A percentile compares a stretch with the other conserved stretches of the same genome.
Evolutionary conservation across 2,888 invertebrate species (phyloP).

Genomic region (Nephrotoma flavescens): DNA sequence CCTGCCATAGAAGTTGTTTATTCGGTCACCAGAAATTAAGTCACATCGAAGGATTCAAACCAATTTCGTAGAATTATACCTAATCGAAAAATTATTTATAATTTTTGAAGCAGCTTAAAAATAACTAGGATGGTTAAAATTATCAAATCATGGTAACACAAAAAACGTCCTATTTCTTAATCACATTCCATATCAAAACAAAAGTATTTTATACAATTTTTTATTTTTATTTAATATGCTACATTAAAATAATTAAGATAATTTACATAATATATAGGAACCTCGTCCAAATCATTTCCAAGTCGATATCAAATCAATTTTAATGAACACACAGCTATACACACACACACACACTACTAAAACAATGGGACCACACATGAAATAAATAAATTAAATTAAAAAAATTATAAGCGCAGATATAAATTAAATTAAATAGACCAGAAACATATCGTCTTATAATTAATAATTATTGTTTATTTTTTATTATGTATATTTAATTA

Average conservation of each 20-base stretch:
- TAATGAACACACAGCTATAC: not conserved
- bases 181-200: not conserved
- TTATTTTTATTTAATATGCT: not conserved
- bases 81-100: no score
- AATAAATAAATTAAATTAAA: not conserved
- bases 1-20: no score
- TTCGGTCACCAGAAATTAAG: no score
- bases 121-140: no score
- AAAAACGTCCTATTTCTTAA: not conserved
- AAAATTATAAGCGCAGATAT: not conserved
- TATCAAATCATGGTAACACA: not conserved
- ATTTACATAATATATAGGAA: not conserved
- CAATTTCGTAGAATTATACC: no score
- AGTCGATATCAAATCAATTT: not conserved
- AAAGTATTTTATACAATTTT: not conserved
- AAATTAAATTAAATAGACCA: not conserved
- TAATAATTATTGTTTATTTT: not conserved
- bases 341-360: not conserved
- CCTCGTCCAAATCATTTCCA: not conserved
- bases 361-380: not conserved
- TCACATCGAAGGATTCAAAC: no score
- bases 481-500: not conserved
- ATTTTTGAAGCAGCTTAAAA: no score
- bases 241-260: not conserved
- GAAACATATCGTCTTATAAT: not conserved